These are phyloP conservation scores for Apoderus coryli DNA, from an alignment of 2,888 invertebrate genomes.

Conservation along the genomic window DNA sequence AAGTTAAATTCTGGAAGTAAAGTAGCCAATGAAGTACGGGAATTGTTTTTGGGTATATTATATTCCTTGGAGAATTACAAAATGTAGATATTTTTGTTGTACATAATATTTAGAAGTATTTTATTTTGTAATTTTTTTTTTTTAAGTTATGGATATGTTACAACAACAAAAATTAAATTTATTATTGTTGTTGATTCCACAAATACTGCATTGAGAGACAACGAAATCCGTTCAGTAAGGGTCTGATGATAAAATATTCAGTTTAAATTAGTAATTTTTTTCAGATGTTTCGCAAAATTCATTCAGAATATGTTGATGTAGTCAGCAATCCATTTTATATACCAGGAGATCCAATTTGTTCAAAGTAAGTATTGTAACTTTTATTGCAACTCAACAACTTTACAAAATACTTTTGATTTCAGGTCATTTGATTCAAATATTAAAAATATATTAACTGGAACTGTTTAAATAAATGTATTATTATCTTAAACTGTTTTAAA, in stretches of 20 bases:
- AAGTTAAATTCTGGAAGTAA: conserved; percentile 49
- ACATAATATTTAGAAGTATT: conserved; percentile 4
- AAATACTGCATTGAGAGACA: conserved; percentile 76
- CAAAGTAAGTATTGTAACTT: conserved; percentile 48
- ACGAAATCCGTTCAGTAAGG: conserved; percentile 80
- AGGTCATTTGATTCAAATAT: conserved; percentile 55
- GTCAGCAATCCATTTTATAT: conserved; percentile 95
- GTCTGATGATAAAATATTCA: background rate
- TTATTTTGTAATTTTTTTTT: conserved; percentile 12
- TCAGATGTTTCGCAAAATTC: conserved; percentile 64
- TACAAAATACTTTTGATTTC: conserved; percentile 24
- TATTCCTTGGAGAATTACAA: conserved; percentile 93
- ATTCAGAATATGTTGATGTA: conserved; percentile 83
- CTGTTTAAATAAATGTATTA: conserved; percentile 20
- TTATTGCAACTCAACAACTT: conserved; percentile 8
- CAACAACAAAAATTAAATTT: conserved; percentile 93
- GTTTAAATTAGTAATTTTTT: conserved; percentile 14
- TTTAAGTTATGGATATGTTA: conserved; percentile 83
- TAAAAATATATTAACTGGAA: conserved; percentile 39
- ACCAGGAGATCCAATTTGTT: conserved; percentile 78
- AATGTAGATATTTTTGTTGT: conserved; percentile 55
- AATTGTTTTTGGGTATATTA: conserved; percentile 79
- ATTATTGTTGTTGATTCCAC: conserved; percentile 85
- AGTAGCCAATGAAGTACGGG: conserved; percentile 62
- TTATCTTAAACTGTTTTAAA: too few species aligned